These are phyloP conservation scores for Ochropacha duplaris DNA, from an alignment of 2,888 invertebrate genomes.

Conservation along the genomic window DNA sequence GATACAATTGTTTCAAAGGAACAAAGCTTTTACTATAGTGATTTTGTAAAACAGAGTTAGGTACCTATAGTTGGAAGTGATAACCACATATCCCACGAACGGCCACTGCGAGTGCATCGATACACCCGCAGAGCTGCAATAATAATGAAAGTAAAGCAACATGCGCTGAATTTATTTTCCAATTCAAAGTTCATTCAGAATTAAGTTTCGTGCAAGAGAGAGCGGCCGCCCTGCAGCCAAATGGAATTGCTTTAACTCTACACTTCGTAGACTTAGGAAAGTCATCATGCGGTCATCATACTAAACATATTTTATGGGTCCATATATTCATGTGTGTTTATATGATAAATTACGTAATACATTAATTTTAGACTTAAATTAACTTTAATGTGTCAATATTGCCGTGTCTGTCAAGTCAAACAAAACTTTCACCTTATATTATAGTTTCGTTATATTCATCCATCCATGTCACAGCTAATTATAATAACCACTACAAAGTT, in stretches of 20 bases:
- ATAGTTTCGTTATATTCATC: too few relatives aligned
- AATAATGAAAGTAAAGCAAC: conserved; percentile 56
- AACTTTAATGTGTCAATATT: background rate
- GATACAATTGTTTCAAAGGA: too few relatives aligned
- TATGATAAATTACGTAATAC: too few relatives aligned
- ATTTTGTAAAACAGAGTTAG: background rate
- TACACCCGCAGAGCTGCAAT: conserved; percentile 37
- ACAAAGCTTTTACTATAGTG: background rate
- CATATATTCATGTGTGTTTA: too few relatives aligned
- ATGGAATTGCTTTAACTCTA: conserved; percentile 64
- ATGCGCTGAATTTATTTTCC: conserved; percentile 62
- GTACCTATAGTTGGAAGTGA: background rate
- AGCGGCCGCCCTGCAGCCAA: conserved; percentile 50
- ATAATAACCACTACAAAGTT: too few relatives aligned
- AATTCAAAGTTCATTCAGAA: conserved; percentile 69
- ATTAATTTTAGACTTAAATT: too few relatives aligned
- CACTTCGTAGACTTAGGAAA: conserved; percentile 48
- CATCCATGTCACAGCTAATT: too few relatives aligned
- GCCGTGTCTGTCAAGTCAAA: too few relatives aligned
- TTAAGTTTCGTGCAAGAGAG: conserved; percentile 57
- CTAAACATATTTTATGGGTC: too few relatives aligned
- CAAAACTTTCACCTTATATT: too few relatives aligned
- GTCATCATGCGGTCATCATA: conserved; percentile 33
- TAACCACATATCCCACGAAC: conserved; percentile 16
- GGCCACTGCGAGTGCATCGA: conserved; percentile 29